Percentiles rank a stretch among this genome's conserved stretches.
These are phyloP conservation scores for Ameiurus melas DNA, from an alignment of 2,113 vertebrate species.

Conservation along the genomic window DNA sequence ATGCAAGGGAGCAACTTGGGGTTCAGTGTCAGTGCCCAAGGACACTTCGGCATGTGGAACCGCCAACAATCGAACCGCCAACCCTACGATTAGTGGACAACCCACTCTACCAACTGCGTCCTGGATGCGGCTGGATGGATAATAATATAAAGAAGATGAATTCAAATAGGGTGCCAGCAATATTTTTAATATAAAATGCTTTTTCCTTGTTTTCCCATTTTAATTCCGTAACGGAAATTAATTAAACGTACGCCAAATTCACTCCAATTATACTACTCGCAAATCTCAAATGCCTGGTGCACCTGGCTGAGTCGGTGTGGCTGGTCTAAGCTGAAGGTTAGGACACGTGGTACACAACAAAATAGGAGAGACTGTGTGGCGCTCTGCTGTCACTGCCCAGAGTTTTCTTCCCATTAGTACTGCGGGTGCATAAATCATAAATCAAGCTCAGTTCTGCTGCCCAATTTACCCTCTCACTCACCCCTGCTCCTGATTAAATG, in stretches of 20 bases:
- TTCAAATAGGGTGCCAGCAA: neutral
- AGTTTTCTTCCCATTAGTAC: neutral
- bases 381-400: neutral
- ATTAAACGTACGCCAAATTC: neutral
- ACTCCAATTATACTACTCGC: neutral
- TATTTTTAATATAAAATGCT: neutral
- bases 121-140: no score
- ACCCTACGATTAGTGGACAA: no score
- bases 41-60: no score
- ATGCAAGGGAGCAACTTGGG: no score
- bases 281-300: neutral
- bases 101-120: no score
- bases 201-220: neutral
- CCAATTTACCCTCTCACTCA: neutral
- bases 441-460: constrained; percentile 11
- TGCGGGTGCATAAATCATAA: constrained; percentile 12
- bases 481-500: constrained; percentile 28
- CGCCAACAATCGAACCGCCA: no score
- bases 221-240: neutral
- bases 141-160: neutral
- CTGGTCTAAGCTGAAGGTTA: neutral
- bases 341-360: neutral
- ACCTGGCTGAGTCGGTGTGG: neutral
- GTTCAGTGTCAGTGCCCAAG: no score
- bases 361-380: neutral